Evolutionary conservation across 1,140 invertebrate genomes (phyloP).

Genomic region (Lithobius niger): DNA sequence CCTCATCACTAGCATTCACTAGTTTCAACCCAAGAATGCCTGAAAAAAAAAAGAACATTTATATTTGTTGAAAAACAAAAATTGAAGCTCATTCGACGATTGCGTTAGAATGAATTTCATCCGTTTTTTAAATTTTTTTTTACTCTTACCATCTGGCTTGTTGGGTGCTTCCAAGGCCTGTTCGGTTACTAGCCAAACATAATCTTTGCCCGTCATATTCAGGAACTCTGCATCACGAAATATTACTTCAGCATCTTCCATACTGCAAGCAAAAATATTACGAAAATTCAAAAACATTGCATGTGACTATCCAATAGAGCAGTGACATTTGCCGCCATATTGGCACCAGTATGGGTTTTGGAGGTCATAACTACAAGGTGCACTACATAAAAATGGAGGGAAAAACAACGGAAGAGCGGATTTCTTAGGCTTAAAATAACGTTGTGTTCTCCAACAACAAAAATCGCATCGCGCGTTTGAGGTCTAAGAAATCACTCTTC

Average conservation of each 20-base stretch:
- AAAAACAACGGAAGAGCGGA: too few species aligned
- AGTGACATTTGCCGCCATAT: too few species aligned
- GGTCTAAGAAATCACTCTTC: too few species aligned
- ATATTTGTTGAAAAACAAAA: neutral
- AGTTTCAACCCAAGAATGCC: constrained; percentile 75
- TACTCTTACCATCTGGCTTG: constrained; percentile 47
- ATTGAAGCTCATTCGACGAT: neutral
- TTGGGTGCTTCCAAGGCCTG: constrained; percentile 75
- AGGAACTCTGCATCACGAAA: constrained; percentile 70
- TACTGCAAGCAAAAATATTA: too few species aligned
- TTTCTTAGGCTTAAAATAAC: too few species aligned
- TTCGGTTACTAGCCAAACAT: constrained; percentile 96
- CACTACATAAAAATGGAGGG: too few species aligned
- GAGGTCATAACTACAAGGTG: too few species aligned
- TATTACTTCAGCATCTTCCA: constrained; percentile 75
- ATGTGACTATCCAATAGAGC: too few species aligned
- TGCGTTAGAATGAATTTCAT: constrained; percentile 1
- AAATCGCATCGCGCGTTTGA: too few species aligned
- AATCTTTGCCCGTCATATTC: constrained; percentile 79
- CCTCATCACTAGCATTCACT: constrained; percentile 76
- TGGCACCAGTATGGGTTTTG: too few species aligned
- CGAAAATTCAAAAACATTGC: too few species aligned
- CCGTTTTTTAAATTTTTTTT: constrained; percentile 1
- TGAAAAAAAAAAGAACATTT: constrained; percentile 10
- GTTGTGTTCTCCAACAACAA: too few species aligned